These are phyloP conservation scores for Aphyosemion australe DNA, from an alignment of 2,113 vertebrate species.

Conservation along the genomic window DNA sequence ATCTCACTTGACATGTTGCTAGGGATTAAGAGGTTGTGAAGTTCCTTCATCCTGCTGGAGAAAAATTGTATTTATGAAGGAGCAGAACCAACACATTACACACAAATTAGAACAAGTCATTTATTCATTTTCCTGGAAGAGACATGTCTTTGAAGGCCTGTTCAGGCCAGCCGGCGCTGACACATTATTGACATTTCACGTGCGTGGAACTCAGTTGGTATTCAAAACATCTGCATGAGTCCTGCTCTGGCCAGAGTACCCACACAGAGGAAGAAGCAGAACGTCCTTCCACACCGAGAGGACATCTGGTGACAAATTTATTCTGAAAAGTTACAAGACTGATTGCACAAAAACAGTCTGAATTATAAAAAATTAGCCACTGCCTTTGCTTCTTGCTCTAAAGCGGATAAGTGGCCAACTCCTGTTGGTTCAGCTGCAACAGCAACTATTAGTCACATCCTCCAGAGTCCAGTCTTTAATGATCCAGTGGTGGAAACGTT, in stretches of 20 bases:
- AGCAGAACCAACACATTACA: slow-evolving; percentile 11
- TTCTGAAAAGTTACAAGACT: slow-evolving; percentile 40
- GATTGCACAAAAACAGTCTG: slow-evolving; percentile 59
- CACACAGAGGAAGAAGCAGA: slow-evolving; percentile 27
- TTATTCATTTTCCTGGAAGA: slow-evolving; percentile 57
- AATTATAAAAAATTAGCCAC: slow-evolving; percentile 44
- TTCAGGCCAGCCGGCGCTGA: slow-evolving; percentile 22
- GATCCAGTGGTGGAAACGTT: slow-evolving; percentile 37
- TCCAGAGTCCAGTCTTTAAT: slow-evolving; percentile 60
- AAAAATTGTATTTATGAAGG: slow-evolving; percentile 19
- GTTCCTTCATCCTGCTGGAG: slow-evolving; percentile 5
- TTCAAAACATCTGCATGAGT: slow-evolving; percentile 22
- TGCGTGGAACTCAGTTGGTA: slow-evolving; percentile 9
- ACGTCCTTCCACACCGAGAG: slow-evolving; percentile 14
- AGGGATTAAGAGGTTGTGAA: neutral
- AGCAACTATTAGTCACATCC: slow-evolving; percentile 19
- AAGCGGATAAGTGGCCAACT: slow-evolving; percentile 30
- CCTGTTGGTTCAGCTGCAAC: slow-evolving; percentile 14
- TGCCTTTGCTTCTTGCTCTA: slow-evolving; percentile 27
- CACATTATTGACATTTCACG: slow-evolving; percentile 23
- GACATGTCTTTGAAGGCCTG: slow-evolving; percentile 18
- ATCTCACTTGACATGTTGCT: neutral
- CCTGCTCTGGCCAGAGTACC: neutral
- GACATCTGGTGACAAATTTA: slow-evolving; percentile 18
- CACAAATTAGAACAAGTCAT: slow-evolving; percentile 38